Base-by-base conservation (phyloP, 2,797 vertebrate genomes). In the Antennarius maculatus region DNA sequence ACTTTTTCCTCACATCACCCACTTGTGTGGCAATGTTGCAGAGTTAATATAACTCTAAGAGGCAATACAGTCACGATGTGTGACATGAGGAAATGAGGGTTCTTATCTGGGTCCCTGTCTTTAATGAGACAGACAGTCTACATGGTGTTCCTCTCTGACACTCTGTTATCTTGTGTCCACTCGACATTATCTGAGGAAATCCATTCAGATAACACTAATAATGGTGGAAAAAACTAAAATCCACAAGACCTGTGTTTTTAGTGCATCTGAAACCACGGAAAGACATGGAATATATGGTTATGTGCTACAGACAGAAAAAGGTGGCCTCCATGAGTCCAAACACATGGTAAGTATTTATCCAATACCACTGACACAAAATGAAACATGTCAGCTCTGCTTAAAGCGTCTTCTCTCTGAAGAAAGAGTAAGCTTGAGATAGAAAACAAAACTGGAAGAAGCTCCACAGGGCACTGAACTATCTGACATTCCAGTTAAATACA, bases 401-500 rank as follows among this genome's bases (percentile, higher is more conserved):
- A n/a, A 71, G 29, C 56, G 52, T 50, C 31, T 45, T 66, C 45
- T 28, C 4, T 11, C 29, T 34, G 27, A 39, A 39, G 8, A 51
- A 14, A 59, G 27, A 65, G 6, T 80, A 59, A 76, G 41, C 58
- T 3, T 8, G 46, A 47, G 54, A 56, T 27, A 37, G 29, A 49
- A 77, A 61, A 72, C 29, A 60, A 23, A 28, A 54, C 63, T 34
- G 31, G 49, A 67, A 72, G 69, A 69, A 63, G 64, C 61, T 79
- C 54, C 41, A 60, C 4, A 0, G 15, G 46, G 62, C 53, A 72
- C n/a, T 69, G 60, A 74, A 71, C 58, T 66, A 67, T 77, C 47
- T 82, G 74, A 80, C 88, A 91, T 90, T 92, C 86, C 87, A 88
- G 81, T 43, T 80, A 75, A 87, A 84, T 60, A 45, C 61, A 74